A percentile compares a stretch with the other conserved stretches of the same genome.
phyloP scores from a whole-genome alignment of 2,797 vertebrate genomes.

The Fringilla coelebs region DNA sequence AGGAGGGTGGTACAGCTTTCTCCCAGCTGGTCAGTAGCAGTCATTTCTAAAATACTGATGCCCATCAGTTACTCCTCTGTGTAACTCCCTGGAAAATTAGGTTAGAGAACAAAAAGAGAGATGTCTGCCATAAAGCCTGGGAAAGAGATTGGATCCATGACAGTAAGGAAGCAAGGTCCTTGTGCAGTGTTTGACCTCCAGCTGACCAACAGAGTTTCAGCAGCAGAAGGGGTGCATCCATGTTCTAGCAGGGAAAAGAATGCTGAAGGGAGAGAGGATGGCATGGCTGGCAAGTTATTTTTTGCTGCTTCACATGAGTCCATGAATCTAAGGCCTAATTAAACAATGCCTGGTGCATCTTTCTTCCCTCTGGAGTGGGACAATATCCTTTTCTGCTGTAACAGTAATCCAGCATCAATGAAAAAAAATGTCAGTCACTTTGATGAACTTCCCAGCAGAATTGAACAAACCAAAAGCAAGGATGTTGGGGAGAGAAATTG shows the following conservation, averaged over 20 bases:
- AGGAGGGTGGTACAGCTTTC: not conserved
- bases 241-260: not conserved
- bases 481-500: constrained; percentile 1
- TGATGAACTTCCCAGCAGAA: constrained; percentile 16
- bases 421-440: constrained; percentile 10
- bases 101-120: not conserved
- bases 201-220: accelerated
- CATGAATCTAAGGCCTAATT: not conserved
- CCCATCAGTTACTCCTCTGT: not conserved
- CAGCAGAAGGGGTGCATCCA: not conserved
- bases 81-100: not conserved
- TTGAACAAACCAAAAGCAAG: not conserved
- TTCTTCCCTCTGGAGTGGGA: not conserved
- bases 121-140: not conserved
- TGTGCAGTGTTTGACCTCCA: not conserved
- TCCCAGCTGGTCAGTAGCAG: not conserved
- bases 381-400: not conserved
- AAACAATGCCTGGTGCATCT: not conserved
- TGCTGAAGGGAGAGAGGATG: not conserved
- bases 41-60: not conserved
- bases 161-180: not conserved
- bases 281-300: not conserved
- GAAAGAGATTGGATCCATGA: not conserved
- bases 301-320: not conserved
- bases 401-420: constrained; percentile 9